phyloP scores from a whole-genome alignment of 2,797 vertebrate species.

The Coregonus suidteri region DNA sequence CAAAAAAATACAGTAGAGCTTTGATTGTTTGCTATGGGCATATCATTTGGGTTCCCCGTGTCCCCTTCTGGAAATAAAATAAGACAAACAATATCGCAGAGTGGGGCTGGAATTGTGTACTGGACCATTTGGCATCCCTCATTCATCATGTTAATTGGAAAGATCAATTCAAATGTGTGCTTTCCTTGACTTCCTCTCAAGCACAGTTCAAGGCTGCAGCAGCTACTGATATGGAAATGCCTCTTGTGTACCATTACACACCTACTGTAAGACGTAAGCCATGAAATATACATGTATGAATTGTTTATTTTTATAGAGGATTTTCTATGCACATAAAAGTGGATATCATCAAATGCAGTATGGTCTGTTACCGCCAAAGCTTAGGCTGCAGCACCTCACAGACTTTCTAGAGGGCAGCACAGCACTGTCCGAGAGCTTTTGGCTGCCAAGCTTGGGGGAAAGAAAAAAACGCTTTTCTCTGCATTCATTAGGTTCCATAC shows the following conservation, averaged over 20 bases:
- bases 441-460: constrained; percentile 15
- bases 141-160: constrained; percentile 72
- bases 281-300: constrained; percentile 18
- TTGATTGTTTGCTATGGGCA: constrained; percentile 40
- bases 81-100: constrained; percentile 49
- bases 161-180: constrained; percentile 72
- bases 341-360: constrained; percentile 24
- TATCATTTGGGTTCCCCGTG: constrained; percentile 39
- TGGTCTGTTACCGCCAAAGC: constrained; percentile 12
- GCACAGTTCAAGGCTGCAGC: constrained; percentile 43
- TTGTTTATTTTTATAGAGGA: constrained; percentile 18
- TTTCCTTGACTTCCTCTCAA: constrained; percentile 54
- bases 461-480: constrained; percentile 58
- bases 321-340: constrained; percentile 34
- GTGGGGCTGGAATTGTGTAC: constrained; percentile 50
- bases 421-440: constrained; percentile 59
- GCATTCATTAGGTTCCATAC: constrained; percentile 75
- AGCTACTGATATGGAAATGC: constrained; percentile 36
- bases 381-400: constrained; percentile 63
- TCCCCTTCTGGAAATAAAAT: constrained; percentile 46
- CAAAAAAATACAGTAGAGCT: constrained; percentile 5
- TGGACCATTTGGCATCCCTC: constrained; percentile 53
- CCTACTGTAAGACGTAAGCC: constrained; percentile 22
- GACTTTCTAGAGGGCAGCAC: constrained; percentile 76
- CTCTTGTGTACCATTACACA: constrained; percentile 43